These are phyloP conservation scores for Chondrilla cf. caribensis DNA, from an alignment of 37 sponge, comb jelly and placozoan species.

Conservation along the genomic window DNA sequence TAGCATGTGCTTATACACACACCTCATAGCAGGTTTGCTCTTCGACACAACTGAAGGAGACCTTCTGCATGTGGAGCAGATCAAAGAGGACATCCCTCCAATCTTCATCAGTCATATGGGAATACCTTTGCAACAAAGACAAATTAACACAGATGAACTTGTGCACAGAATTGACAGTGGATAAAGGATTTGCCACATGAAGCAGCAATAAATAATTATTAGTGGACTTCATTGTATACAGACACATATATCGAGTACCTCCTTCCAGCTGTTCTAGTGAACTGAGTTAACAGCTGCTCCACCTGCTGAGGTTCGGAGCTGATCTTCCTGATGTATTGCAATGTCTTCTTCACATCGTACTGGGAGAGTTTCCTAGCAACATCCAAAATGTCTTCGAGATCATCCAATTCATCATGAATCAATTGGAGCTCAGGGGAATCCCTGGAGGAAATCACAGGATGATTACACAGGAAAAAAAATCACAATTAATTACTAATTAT, in stretches of 20 bases:
- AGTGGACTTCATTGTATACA: too few species aligned
- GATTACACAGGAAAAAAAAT: neutral
- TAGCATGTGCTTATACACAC: neutral
- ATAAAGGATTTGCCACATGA: too few species aligned
- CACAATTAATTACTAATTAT: neutral
- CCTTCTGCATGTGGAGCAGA: constrained; percentile 24
- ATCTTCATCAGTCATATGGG: constrained; percentile 22
- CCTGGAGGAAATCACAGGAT: neutral
- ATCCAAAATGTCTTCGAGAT: constrained; percentile 24
- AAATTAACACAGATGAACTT: neutral
- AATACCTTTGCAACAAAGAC: constrained; percentile 22
- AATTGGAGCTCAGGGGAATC: neutral
- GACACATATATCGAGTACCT: neutral
- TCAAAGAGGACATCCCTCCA: constrained; percentile 46
- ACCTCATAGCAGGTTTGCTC: constrained; percentile 46
- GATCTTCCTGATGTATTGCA: constrained; percentile 19
- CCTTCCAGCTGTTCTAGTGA: constrained; percentile 54
- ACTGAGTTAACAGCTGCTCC: constrained; percentile 49
- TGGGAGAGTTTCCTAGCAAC: constrained; percentile 31
- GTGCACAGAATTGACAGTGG: too few species aligned
- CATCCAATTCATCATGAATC: constrained; percentile 45
- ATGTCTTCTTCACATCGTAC: constrained; percentile 40
- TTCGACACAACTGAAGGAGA: constrained; percentile 49
- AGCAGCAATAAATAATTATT: too few species aligned
- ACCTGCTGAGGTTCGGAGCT: constrained; percentile 15